Conservation (phyloP, 2,888 invertebrate species). For the Celastrina argiolus region DNA sequence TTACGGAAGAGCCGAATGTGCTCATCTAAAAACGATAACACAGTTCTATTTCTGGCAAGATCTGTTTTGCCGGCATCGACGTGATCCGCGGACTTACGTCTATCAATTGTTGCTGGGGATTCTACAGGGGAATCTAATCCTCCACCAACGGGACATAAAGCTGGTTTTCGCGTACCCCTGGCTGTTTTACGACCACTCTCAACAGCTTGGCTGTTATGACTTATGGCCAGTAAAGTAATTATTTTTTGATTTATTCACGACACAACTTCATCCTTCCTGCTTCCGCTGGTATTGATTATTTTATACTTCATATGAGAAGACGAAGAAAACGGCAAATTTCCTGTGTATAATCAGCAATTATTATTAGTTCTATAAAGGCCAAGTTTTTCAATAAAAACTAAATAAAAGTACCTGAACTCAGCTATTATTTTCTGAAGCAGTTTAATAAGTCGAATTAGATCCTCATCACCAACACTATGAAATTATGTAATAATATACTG, state of each 20-base stretch:
- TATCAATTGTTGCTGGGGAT: neutral
- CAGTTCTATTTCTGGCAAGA: slow-evolving; percentile 14
- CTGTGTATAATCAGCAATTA: too few relatives aligned
- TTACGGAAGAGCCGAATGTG: slow-evolving; percentile 5
- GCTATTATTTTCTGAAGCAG: too few relatives aligned
- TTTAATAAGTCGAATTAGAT: too few relatives aligned
- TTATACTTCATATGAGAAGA: too few relatives aligned
- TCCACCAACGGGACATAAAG: neutral
- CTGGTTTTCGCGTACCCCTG: neutral
- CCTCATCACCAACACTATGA: too few relatives aligned
- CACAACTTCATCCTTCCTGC: neutral
- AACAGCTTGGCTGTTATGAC: neutral
- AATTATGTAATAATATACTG: too few relatives aligned
- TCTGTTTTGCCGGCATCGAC: slow-evolving; percentile 10
- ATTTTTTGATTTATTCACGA: slow-evolving; percentile 5
- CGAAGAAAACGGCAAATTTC: too few relatives aligned
- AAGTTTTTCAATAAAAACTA: too few relatives aligned
- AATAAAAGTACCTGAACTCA: too few relatives aligned
- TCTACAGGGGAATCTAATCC: neutral
- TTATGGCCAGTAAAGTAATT: slow-evolving; percentile 8
- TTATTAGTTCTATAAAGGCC: too few relatives aligned
- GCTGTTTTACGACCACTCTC: neutral
- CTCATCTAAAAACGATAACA: slow-evolving; percentile 10
- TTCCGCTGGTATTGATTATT: neutral
- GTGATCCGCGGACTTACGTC: neutral